phyloP scores from a whole-genome alignment of 2,113 vertebrate genomes.

The Trichomycterus rosablanca region DNA sequence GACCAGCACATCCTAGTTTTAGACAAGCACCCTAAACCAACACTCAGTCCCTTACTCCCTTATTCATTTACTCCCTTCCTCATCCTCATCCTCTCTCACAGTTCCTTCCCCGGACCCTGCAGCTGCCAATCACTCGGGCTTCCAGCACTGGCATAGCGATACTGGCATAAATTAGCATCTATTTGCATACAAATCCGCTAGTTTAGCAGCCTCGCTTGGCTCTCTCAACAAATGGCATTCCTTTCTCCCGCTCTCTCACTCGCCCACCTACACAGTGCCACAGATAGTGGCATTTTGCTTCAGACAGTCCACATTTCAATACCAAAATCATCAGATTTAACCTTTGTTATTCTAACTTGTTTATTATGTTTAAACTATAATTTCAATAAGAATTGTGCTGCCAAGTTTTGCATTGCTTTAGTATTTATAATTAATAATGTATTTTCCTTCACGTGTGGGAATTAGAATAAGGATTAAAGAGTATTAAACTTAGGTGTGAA shows the following conservation, averaged over 20 bases:
- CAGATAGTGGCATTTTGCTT: neutral
- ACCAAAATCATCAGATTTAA: neutral
- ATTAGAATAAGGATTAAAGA: too few species aligned
- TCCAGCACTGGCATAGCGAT: conserved; percentile 67
- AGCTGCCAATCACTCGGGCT: conserved; percentile 75
- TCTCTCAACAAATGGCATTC: conserved; percentile 68
- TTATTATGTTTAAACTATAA: too few species aligned
- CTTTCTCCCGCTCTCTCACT: conserved; percentile 47
- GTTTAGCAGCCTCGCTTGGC: conserved; percentile 70
- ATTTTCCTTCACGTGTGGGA: too few species aligned
- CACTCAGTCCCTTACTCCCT: conserved; percentile 30
- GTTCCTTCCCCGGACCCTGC: conserved; percentile 46
- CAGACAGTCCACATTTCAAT: neutral
- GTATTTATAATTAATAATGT: too few species aligned
- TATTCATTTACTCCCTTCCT: neutral
- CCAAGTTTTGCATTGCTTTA: too few species aligned
- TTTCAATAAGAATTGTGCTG: too few species aligned
- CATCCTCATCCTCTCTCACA: neutral
- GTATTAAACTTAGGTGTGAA: too few species aligned
- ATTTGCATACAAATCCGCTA: conserved; percentile 74
- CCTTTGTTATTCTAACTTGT: too few species aligned
- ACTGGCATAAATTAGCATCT: conserved; percentile 72
- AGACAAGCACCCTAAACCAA: conserved; percentile 62
- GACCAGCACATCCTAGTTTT: conserved; percentile 61
- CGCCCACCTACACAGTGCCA: neutral